Base-by-base conservation (phyloP, 2,888 invertebrate genomes). In the Drosophila longiperda region DNA sequence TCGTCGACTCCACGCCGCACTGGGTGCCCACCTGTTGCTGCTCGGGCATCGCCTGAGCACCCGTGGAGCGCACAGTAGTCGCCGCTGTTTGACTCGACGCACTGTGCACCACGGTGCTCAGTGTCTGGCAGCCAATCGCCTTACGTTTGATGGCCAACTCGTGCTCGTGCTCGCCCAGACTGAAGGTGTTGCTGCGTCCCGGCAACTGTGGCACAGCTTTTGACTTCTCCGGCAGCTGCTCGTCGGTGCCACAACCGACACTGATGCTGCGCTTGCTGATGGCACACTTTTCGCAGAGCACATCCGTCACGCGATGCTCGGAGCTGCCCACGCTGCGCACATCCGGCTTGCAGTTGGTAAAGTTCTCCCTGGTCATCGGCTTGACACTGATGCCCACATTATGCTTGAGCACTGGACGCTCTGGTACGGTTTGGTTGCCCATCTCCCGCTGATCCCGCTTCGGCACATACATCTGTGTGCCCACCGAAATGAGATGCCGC, bases 181-280 rank as follows among this genome's bases (percentile, higher is more conserved):
- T 94, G 81, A 95, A 95, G 1, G 95, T 95, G 73, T 94, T 94
- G 83, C 95, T 95, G 62, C 95, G 92, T 3, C 94, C 93, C 1
- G 81, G 76, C 62, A 79, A 36, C 57, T 73, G 84, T 5, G 78
- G 72, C 17, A 40, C 26, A 0, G 69, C 23, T 33, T 81, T 80
- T 0, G 62, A 34, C n/a, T 74, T 80, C 32, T 77, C 75, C 33
- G 59, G 33, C 0, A 71, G 55, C 7, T 83, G 57, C 5, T 83
- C 83, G 7, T 93, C 92, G 2, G 94, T 93, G 40, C 96, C 95
- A 20, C 95, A 94, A 9, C 94, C 95, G 48, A 96, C 92, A 53
- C 94, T 94, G 62, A 96, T 92, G 55, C 94, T 94, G 59, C 94
- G 93, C 66, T 94, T 95, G 59, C 90, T 80, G 6, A 91, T 90